phyloP scores from a whole-genome alignment of 2,113 vertebrate genomes.

The Aleadryas rufinucha region DNA sequence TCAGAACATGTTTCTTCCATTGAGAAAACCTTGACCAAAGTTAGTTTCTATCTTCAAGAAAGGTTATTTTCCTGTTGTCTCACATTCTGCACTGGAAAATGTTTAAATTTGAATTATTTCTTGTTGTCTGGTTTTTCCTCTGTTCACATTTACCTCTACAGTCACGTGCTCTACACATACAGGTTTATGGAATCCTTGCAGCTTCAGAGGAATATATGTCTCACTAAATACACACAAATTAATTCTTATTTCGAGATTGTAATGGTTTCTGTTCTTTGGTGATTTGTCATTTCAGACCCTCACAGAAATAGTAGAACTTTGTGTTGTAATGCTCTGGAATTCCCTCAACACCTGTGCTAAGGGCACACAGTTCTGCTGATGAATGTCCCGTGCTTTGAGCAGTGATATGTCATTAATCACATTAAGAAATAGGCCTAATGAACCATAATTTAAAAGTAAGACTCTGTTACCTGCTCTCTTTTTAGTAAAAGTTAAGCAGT shows the following conservation, averaged over 20 bases:
- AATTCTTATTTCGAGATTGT: not conserved
- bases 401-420: conserved; percentile 75
- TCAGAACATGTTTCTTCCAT: not conserved
- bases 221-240: not conserved
- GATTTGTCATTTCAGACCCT: conserved; percentile 8
- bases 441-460: conserved; percentile 67
- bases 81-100: not conserved
- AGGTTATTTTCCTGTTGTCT: not conserved
- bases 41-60: not conserved
- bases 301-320: not conserved
- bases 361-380: conserved; percentile 60
- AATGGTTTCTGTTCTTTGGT: conserved; percentile 8
- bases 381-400: conserved; percentile 60
- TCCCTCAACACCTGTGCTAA: conserved; percentile 64
- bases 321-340: not conserved
- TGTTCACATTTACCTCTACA: not conserved
- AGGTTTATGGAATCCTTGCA: conserved; percentile 1
- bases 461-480: conserved; percentile 28
- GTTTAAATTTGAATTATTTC: not conserved
- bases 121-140: not conserved
- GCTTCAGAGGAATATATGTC: not conserved
- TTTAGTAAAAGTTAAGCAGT: conserved; percentile 28
- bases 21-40: not conserved
- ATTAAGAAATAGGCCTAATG: conserved; percentile 68
- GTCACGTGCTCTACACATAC: not conserved